A percentile compares a stretch with the other conserved stretches of the same genome.
Evolutionary conservation across 2,888 invertebrate species (phyloP).

Genomic region (Diaperis boleti): DNA sequence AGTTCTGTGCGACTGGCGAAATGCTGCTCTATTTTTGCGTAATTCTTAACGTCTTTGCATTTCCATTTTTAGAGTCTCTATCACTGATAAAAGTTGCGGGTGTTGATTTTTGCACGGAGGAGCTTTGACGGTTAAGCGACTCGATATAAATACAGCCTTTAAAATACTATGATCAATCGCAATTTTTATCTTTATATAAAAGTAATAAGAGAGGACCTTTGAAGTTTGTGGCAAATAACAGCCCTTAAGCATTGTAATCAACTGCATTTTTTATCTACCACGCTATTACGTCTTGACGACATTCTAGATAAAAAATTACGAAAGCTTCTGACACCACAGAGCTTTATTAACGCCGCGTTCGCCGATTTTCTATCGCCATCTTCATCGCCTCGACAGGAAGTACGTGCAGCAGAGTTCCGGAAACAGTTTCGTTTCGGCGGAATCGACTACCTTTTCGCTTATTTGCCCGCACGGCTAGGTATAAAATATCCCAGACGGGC

Average conservation of each 20-base stretch:
- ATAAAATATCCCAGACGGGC: not conserved
- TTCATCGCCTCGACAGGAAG: conserved; percentile 16
- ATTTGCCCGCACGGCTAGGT: not conserved
- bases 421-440: conserved; percentile 13
- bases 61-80: conserved; percentile 22
- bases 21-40: conserved; percentile 36
- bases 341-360: not conserved
- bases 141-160: too few species aligned
- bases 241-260: too few species aligned
- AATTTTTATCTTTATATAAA: too few species aligned
- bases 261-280: too few species aligned
- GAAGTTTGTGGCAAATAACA: too few species aligned
- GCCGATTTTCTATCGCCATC: conserved; percentile 15
- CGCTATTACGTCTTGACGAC: too few species aligned
- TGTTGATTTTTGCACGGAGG: not conserved
- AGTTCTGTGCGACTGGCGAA: conserved; percentile 35
- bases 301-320: too few species aligned
- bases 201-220: too few species aligned
- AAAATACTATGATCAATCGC: too few species aligned
- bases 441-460: conserved; percentile 1
- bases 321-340: too few species aligned
- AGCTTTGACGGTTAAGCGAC: too few species aligned
- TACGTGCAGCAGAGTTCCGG: conserved; percentile 11
- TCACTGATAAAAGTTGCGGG: conserved; percentile 3
- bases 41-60: conserved; percentile 29